Evolutionary conservation across 2,888 invertebrate genomes (phyloP).

Genomic region (Himalopsyche anomala): DNA sequence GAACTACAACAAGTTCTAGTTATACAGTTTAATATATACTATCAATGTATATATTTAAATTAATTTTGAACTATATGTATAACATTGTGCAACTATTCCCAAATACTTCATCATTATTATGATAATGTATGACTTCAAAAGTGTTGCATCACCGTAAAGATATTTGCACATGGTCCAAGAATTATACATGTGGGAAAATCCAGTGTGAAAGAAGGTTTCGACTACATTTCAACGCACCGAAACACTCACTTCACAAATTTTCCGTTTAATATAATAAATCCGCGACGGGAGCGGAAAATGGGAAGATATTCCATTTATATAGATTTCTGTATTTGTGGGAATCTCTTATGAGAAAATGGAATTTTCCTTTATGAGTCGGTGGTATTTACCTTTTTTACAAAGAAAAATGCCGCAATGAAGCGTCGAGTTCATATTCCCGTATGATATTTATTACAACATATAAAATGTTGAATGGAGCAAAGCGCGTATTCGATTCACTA

Average conservation of each 20-base stretch:
- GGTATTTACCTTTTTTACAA: conserved; percentile 35
- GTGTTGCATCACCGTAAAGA: too few relatives aligned
- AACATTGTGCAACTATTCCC: too few relatives aligned
- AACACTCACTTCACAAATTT: conserved; percentile 8
- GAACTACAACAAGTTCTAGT: neutral
- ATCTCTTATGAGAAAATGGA: conserved; percentile 35
- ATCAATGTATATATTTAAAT: too few relatives aligned
- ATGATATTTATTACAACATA: conserved; percentile 14
- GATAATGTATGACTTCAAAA: too few relatives aligned
- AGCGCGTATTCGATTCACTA: too few relatives aligned
- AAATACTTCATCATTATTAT: too few relatives aligned
- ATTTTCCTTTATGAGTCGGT: conserved; percentile 34
- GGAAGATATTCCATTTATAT: conserved; percentile 13
- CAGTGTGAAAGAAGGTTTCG: neutral
- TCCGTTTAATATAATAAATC: conserved; percentile 38
- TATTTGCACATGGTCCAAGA: too few relatives aligned
- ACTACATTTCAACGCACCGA: neutral
- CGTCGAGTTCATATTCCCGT: neutral
- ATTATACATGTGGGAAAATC: too few relatives aligned
- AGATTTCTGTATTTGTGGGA: conserved; percentile 37
- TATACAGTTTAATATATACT: neutral
- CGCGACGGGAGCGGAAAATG: neutral
- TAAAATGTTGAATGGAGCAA: neutral
- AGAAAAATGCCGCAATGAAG: conserved; percentile 32
- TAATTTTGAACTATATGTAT: too few relatives aligned